These are phyloP conservation scores for Silurus asotus DNA, from an alignment of 2,113 vertebrate genomes.

Conservation along the genomic window DNA sequence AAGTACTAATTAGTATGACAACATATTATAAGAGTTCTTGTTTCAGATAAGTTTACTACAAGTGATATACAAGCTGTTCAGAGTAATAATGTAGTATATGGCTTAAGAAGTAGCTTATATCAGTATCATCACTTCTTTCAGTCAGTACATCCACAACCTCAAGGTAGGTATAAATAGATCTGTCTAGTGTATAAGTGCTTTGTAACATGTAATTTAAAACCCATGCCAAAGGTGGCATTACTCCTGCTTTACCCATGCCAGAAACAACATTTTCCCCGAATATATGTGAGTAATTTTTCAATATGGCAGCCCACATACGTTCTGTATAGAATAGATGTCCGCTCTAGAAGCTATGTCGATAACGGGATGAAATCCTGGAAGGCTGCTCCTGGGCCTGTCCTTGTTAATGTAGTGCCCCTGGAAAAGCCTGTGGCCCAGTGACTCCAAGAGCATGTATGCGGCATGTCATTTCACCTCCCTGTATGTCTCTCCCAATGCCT, in stretches of 20 bases:
- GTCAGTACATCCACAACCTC: neutral
- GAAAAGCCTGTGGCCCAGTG: conserved; percentile 50
- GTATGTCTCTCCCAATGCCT: conserved; percentile 27
- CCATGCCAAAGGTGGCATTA: neutral
- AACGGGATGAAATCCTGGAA: conserved; percentile 28
- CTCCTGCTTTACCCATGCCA: neutral
- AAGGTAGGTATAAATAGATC: neutral
- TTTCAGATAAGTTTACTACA: neutral
- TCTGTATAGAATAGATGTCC: neutral
- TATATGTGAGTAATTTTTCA: conserved; percentile 1
- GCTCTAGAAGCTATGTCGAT: conserved; percentile 14
- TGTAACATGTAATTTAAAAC: neutral
- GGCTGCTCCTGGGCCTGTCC: conserved; percentile 52
- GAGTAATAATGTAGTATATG: neutral
- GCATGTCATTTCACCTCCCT: conserved; percentile 36
- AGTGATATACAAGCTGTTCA: neutral
- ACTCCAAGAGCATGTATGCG: conserved; percentile 28
- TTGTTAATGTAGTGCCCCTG: conserved; percentile 54
- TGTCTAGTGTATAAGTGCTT: neutral
- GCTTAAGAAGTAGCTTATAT: neutral
- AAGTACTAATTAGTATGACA: neutral
- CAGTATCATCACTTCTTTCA: neutral
- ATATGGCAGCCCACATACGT: neutral
- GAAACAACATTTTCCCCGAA: neutral
- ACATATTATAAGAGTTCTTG: neutral